Percentiles rank a stretch among this genome's conserved stretches.
Conservation (phyloP, 2,888 invertebrate species). For the Protodeltote pygarga region DNA sequence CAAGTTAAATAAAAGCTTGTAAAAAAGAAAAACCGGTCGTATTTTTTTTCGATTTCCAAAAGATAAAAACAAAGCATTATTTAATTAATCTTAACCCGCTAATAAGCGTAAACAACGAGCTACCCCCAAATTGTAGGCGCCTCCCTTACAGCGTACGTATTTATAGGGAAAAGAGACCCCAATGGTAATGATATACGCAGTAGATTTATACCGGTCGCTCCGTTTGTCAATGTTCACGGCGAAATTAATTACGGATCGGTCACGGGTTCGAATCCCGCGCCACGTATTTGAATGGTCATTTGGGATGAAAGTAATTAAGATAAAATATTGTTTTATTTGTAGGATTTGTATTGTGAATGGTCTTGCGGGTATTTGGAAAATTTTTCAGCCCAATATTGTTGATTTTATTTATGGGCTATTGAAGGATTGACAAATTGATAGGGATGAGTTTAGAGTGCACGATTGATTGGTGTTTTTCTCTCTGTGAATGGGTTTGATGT, state of each 20-base stretch:
- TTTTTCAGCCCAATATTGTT: slow-evolving; percentile 37
- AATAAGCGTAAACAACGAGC: slow-evolving; percentile 38
- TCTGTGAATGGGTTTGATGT: slow-evolving; percentile 3
- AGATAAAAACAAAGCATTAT: slow-evolving; percentile 21
- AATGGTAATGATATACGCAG: slow-evolving; percentile 75
- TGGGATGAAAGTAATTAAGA: slow-evolving; percentile 62
- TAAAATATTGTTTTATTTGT: slow-evolving; percentile 62
- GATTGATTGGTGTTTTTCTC: slow-evolving; percentile 2
- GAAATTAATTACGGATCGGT: slow-evolving; percentile 78
- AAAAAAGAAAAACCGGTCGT: no score
- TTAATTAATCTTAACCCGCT: slow-evolving; percentile 33
- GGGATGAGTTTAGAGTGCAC: slow-evolving; percentile 12
- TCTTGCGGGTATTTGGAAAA: slow-evolving; percentile 26
- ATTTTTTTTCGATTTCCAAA: no score
- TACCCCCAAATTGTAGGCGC: slow-evolving; percentile 11
- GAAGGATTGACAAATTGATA: slow-evolving; percentile 39
- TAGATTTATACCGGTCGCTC: slow-evolving; percentile 74
- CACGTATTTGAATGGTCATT: slow-evolving; percentile 66
- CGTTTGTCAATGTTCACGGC: slow-evolving; percentile 76
- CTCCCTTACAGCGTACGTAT: slow-evolving; percentile 19
- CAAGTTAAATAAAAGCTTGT: no score
- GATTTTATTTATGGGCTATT: slow-evolving; percentile 42
- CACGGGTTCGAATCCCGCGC: slow-evolving; percentile 64
- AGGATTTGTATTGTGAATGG: slow-evolving; percentile 40
- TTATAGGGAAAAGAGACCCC: slow-evolving; percentile 43